Evolutionary conservation across 2,113 vertebrate genomes (phyloP), one percentile per base, ranked within the genome.

Genomic region (Zapornia atra): DNA sequence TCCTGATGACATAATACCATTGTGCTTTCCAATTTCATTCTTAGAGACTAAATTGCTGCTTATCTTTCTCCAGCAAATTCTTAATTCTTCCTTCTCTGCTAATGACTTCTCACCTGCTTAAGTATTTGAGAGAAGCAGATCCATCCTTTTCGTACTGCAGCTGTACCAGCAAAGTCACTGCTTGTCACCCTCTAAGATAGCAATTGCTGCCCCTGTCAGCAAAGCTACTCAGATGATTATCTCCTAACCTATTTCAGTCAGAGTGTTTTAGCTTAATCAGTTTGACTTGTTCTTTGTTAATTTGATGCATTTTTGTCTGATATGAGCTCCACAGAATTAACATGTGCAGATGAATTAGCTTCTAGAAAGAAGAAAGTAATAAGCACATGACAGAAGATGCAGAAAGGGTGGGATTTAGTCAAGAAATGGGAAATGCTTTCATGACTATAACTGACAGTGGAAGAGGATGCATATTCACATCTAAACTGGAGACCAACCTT

Each of bases 211-310:
- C 18, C 92, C 12, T 88, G 60, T 64, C 86, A 88, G 51, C n/a
- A 60, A 71, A 94, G 34, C 28, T 81, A 34, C 60, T 94, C 34
- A 60, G 64, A 60, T 91, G 40, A 83, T 86, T 84, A 64, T 94
- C 56, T 92, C 38, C 51, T 94, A 93, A 92, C 72, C 80, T 51
- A 63, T 94, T 96, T 94, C 83, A 94, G 86, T 95, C 94, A 88
- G 22, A 73, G 7, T 88, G 26, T 75, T 95, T 94, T 51, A 92
- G 46, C 51, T 86, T 93, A 91, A 94, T 81, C 91, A 51, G 51
- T 96, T 81, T 92, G 36, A 86, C n/a, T 69, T 0, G 0, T 65
- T 83, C 80, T 90, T 88, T 73, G 79, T 82, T 92, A 94, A 82
- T 38, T 28, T 95, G 90, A 81, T 75, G 93, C 28, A 59, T 88